Evolutionary conservation across 2,113 vertebrate genomes (phyloP).

Genomic region (Capreolus pygargus): DNA sequence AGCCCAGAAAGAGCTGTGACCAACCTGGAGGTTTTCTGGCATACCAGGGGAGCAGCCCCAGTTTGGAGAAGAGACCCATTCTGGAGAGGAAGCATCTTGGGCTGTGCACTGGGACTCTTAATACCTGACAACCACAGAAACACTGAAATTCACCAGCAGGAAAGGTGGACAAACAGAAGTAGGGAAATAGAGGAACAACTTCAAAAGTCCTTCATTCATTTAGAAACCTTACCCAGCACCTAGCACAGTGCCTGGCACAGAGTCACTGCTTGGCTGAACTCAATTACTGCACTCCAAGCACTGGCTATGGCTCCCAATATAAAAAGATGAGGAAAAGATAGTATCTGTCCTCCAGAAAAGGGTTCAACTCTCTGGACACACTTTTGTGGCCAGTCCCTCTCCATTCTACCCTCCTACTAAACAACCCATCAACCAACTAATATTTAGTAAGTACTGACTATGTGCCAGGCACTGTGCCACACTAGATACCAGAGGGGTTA

Average conservation of each 20-base stretch:
- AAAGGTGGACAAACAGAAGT: background rate
- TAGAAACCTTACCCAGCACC: background rate
- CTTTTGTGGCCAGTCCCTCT: background rate
- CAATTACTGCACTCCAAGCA: background rate
- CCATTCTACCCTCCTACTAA: background rate
- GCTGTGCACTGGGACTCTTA: background rate
- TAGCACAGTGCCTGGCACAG: background rate
- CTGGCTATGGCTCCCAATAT: background rate
- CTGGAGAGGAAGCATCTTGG: background rate
- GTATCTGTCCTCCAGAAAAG: background rate
- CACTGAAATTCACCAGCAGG: background rate
- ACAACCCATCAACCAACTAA: background rate
- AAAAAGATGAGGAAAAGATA: slow-evolving; percentile 19
- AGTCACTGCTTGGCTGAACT: background rate
- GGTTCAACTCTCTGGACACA: background rate
- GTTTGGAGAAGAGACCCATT: slow-evolving; percentile 9
- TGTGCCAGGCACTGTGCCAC: background rate
- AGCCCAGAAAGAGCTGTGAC: background rate
- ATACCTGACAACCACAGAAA: background rate
- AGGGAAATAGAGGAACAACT: background rate
- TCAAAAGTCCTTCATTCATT: background rate
- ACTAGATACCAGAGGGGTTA: background rate
- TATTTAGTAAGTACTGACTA: background rate
- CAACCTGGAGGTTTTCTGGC: background rate
- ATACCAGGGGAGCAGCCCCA: background rate